Evolutionary conservation across 2,113 vertebrate genomes (phyloP).

Genomic region (Agelaius tricolor): DNA sequence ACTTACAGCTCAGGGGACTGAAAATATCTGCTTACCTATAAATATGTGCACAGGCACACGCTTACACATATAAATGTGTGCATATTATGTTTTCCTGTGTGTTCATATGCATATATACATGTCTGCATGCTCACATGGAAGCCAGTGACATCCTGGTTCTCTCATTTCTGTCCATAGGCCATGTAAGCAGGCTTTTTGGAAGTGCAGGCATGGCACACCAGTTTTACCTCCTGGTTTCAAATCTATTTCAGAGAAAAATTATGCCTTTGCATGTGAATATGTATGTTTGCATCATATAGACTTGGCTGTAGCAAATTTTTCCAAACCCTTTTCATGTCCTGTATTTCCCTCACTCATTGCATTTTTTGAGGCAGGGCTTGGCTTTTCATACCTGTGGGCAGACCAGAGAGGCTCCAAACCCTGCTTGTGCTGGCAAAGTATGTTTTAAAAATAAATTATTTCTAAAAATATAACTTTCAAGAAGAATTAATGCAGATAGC

Average conservation of each 20-base stretch:
- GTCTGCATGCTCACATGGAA: rapidly evolving
- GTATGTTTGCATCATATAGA: neutral
- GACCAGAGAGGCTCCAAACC: neutral
- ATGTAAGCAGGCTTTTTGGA: neutral
- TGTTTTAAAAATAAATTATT: neutral
- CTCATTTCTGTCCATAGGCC: neutral
- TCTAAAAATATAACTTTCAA: neutral
- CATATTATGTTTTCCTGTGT: neutral
- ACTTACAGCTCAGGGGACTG: neutral
- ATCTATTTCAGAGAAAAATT: neutral
- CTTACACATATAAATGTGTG: neutral
- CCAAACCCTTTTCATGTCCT: neutral
- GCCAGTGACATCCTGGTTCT: neutral
- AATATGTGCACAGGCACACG: neutral
- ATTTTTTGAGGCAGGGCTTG: neutral
- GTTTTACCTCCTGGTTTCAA: neutral
- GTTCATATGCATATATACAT: neutral
- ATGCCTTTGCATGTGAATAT: neutral
- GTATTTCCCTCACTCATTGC: neutral
- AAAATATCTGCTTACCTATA: neutral
- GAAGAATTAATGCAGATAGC: neutral
- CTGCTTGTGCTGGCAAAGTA: neutral
- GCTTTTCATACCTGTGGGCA: neutral
- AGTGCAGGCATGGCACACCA: neutral
- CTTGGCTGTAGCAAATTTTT: neutral